Evolutionary conservation across 2,113 vertebrate genomes (phyloP).

Genomic region (Pseudois nayaur): DNA sequence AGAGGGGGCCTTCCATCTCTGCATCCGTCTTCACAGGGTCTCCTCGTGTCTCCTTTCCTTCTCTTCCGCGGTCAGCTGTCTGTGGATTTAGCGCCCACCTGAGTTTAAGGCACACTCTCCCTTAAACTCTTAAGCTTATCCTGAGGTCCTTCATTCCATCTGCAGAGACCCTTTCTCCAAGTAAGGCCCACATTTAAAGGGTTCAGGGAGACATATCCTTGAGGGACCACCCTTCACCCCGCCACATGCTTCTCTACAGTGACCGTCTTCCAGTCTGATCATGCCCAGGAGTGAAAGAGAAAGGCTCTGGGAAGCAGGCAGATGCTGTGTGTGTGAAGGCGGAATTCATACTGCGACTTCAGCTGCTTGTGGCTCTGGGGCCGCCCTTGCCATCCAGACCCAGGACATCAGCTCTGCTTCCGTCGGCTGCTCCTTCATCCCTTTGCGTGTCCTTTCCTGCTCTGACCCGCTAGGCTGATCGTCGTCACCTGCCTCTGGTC

Average conservation of each 20-base stretch:
- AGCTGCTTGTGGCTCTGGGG: background rate
- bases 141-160: background rate
- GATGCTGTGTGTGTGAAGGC: background rate
- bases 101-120: no score
- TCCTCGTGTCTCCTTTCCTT: background rate
- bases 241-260: background rate
- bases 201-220: background rate
- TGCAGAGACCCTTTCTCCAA: background rate
- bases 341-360: background rate
- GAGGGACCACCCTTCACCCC: background rate
- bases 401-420: background rate
- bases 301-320: background rate
- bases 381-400: background rate
- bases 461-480: background rate
- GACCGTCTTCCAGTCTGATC: background rate
- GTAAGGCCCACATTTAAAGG: background rate
- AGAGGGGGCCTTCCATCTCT: background rate
- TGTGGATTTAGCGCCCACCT: accelerated
- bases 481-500: background rate
- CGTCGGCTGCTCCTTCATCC: no score
- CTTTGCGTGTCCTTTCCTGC: background rate
- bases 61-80: background rate
- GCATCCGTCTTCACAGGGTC: accelerated
- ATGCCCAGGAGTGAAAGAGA: background rate
- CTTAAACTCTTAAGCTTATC: background rate